A percentile compares a stretch with the other conserved stretches of the same genome.
Conservation (phyloP, 64 coral and sea anemone species). For the Stylophora pistillata region DNA sequence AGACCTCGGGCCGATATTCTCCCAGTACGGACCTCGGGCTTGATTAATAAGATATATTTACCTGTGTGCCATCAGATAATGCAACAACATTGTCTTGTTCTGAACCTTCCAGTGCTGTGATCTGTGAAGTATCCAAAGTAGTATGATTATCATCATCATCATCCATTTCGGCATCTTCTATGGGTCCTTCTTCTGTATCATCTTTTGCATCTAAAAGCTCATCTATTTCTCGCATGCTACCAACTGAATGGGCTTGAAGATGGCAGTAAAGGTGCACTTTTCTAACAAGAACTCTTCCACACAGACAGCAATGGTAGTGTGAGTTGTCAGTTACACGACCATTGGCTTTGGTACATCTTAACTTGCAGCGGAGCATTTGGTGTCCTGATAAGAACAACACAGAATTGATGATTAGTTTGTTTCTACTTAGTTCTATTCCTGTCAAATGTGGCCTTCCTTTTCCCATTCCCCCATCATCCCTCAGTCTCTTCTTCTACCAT, state of each 20-base stretch:
- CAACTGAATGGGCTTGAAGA: conserved; percentile 80
- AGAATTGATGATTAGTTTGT: background rate
- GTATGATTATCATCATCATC: conserved; percentile 74
- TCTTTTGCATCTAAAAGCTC: conserved; percentile 76
- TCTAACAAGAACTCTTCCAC: conserved; percentile 80
- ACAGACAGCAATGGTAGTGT: conserved; percentile 94
- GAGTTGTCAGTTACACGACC: conserved; percentile 89
- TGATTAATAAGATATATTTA: background rate
- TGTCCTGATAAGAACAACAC: conserved; percentile 49
- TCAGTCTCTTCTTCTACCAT: too few relatives aligned
- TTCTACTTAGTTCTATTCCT: too few relatives aligned
- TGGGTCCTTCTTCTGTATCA: conserved; percentile 67
- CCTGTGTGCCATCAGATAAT: conserved; percentile 85
- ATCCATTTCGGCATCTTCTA: conserved; percentile 81
- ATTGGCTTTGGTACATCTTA: conserved; percentile 74
- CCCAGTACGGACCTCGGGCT: too few relatives aligned
- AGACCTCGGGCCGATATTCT: too few relatives aligned
- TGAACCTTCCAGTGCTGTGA: conserved; percentile 44
- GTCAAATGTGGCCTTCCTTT: too few relatives aligned
- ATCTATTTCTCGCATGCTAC: conserved; percentile 77
- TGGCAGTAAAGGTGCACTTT: conserved; percentile 93
- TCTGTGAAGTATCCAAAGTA: conserved; percentile 65
- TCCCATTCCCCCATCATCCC: too few relatives aligned
- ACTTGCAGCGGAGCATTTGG: conserved; percentile 87
- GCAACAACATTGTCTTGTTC: conserved; percentile 80